Conservation (phyloP, 1,140 invertebrate species). For the Brachionus koreanus region DNA sequence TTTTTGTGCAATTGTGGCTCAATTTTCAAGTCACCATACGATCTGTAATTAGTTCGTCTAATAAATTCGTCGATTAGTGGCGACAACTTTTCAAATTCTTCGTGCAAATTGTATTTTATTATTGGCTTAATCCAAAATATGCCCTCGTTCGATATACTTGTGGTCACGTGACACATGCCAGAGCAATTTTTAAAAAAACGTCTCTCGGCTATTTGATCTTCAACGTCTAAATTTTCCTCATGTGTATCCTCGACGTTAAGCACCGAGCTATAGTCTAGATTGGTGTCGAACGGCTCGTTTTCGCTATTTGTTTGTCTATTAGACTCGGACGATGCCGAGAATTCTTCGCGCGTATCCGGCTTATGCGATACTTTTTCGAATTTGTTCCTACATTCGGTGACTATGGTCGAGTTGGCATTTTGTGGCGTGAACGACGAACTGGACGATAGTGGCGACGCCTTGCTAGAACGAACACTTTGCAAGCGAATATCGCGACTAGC, state of each 20-base stretch:
- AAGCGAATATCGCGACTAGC: not conserved
- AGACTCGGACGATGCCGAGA: not conserved
- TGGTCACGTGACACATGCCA: not conserved
- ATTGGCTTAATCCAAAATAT: conserved; percentile 24
- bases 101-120: not conserved
- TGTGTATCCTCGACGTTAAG: not conserved
- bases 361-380: not conserved
- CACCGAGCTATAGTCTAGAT: not conserved
- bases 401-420: not conserved
- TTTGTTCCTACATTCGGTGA: not conserved
- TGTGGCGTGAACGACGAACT: not conserved
- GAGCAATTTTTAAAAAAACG: not conserved
- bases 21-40: not conserved
- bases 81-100: not conserved
- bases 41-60: not conserved
- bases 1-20: not conserved
- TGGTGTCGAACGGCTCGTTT: conserved; percentile 11
- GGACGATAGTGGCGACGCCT: not conserved
- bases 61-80: not conserved
- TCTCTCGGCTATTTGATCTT: not conserved
- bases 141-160: not conserved
- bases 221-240: not conserved
- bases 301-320: not conserved
- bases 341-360: not conserved
- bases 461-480: not conserved